Percentiles rank a stretch among this genome's conserved stretches.
phyloP scores from a whole-genome alignment of 2,888 invertebrate genomes.

The Saturnia japonica region DNA sequence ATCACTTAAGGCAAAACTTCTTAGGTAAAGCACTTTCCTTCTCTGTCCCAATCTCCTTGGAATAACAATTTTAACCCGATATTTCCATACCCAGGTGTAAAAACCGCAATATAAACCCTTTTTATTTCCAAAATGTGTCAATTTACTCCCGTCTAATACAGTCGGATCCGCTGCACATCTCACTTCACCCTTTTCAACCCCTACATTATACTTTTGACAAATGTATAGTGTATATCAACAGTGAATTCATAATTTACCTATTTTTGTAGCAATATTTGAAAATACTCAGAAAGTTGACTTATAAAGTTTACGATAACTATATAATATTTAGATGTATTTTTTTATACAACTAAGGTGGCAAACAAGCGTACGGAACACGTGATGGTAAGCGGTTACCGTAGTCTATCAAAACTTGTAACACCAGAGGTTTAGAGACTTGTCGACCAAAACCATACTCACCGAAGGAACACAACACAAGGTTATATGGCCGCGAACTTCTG shows the following conservation, averaged over 20 bases:
- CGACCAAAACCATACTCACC: too few species aligned
- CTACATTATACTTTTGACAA: slow-evolving; percentile 3
- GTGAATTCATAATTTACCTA: background rate
- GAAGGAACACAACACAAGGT: too few species aligned
- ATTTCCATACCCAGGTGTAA: slow-evolving; percentile 13
- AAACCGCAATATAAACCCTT: background rate
- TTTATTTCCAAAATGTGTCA: slow-evolving; percentile 6
- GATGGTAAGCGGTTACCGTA: too few species aligned
- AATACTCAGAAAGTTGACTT: background rate
- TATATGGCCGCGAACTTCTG: too few species aligned
- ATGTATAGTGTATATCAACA: background rate
- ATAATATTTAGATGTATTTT: too few species aligned
- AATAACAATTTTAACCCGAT: slow-evolving; percentile 9
- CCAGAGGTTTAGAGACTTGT: too few species aligned
- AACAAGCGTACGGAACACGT: too few species aligned
- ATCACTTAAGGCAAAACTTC: background rate
- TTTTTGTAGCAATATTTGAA: background rate
- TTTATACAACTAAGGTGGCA: too few species aligned
- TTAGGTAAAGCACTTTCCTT: background rate
- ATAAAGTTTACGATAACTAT: too few species aligned
- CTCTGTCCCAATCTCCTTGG: background rate
- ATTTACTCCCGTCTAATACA: background rate
- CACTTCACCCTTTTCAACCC: slow-evolving; percentile 1
- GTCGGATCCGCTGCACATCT: background rate
- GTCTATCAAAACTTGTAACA: too few species aligned